Conservation (phyloP, 2,113 vertebrate genomes). For the Leptocoma aspasia region DNA sequence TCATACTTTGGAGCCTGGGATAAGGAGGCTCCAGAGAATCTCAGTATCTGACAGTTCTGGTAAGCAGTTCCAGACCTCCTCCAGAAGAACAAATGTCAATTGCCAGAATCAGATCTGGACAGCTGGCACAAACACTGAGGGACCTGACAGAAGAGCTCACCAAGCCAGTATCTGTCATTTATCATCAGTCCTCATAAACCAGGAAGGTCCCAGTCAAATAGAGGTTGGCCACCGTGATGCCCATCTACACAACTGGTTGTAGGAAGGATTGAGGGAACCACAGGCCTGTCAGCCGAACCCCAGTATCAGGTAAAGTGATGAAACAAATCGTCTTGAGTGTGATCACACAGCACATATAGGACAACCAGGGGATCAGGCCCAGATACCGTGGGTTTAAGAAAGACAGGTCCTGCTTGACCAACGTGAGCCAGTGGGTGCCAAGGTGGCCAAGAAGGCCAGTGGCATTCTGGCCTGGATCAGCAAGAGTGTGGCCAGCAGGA, state of each 20-base stretch:
- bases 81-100: background rate
- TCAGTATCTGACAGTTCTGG: background rate
- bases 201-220: background rate
- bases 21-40: background rate
- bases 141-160: background rate
- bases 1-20: background rate
- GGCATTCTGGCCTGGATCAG: background rate
- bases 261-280: background rate
- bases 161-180: background rate
- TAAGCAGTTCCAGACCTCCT: background rate
- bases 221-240: background rate
- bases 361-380: background rate
- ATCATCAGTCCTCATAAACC: background rate
- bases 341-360: background rate
- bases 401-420: background rate
- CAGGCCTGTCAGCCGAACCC: background rate
- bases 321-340: background rate
- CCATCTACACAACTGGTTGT: background rate
- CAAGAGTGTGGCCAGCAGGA: background rate
- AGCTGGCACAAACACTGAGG: background rate
- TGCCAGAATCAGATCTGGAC: background rate
- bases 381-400: background rate
- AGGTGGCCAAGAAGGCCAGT: too few relatives aligned
- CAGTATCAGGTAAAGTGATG: background rate
- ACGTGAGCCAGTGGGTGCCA: rapidly evolving